Base-by-base conservation (phyloP, 1,140 invertebrate species). In the Drosophila bocqueti region DNA sequence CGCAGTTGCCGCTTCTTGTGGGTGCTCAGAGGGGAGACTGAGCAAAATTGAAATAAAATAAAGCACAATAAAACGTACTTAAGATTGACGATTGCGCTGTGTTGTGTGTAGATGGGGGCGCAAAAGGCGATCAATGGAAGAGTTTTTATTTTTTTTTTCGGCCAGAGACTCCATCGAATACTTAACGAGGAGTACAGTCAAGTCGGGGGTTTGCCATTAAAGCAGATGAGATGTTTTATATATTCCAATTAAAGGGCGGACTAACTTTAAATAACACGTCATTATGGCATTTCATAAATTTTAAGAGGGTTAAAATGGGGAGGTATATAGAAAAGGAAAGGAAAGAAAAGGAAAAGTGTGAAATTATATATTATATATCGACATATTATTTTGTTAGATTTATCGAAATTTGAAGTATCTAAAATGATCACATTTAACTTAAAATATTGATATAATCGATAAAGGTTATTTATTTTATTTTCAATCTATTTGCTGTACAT, bases 41-140 rank as follows among this genome's bases (percentile, higher is more conserved):
- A 76, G 76, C 67, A 64, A 76, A 80, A 89, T 81, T 81, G 54
- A 83, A 87, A 89, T 87, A 81, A 89, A 84, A 87, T 87, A 81
- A 87, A 89, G 68, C 83, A 89, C 84, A 83, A 87, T 87, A 89
- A 89, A 90, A 90, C 75, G 84, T 89, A 84, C 85, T 89, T 89
- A 84, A 81, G 73, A 81, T 81, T 84, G 81, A 89, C 84, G 83
- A 89, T 69, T 74, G 47, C 26, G 46, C 16, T 42, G 38, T 40
- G 38, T 16, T 34, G 10, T 36, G 36, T 69, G 65, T 52, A 47
- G 52, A 47, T 54, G 74, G 38, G 47, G 34, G 26, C 52, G 34
- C 52, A 55, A 26, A 38, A 34, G 52, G 52, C 67, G 67, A 71
- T 68, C 69, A 60, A 71, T 73, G 45, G 59, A 60, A 57, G 54